Conservation (phyloP, 2,113 vertebrate species). For the Calidris pygmaea region DNA sequence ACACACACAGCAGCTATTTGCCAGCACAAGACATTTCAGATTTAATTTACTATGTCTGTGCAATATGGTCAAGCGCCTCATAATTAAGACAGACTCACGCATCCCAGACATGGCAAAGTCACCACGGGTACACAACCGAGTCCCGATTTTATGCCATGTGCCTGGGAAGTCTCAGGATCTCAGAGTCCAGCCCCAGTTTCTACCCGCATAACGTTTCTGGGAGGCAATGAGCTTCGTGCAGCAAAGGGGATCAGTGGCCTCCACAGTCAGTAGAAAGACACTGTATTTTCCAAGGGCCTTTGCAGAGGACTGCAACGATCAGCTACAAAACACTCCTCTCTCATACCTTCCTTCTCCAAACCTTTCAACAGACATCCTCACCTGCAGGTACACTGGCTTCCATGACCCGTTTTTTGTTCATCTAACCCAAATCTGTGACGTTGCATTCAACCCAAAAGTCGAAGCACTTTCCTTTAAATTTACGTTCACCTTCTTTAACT, state of each 20-base stretch:
- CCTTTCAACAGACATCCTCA: not conserved
- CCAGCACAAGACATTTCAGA: not conserved
- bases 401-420: not conserved
- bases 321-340: not conserved
- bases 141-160: fast-evolving
- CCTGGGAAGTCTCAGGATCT: not conserved
- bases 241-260: no score
- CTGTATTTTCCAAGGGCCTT: not conserved
- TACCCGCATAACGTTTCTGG: not conserved
- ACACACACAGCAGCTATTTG: not conserved
- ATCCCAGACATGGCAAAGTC: not conserved
- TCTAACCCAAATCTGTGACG: not conserved
- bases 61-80: not conserved
- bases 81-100: not conserved
- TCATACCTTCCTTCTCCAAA: not conserved
- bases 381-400: not conserved
- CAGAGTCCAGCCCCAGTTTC: not conserved
- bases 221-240: fast-evolving
- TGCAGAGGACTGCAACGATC: not conserved
- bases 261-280: not conserved
- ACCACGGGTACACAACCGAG: fast-evolving
- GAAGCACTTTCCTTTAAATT: not conserved
- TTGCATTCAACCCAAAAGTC: not conserved
- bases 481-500: not conserved
- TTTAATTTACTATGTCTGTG: not conserved